Evolutionary conservation across 2,797 vertebrate genomes (phyloP).

Genomic region (Sebastes variabilis): DNA sequence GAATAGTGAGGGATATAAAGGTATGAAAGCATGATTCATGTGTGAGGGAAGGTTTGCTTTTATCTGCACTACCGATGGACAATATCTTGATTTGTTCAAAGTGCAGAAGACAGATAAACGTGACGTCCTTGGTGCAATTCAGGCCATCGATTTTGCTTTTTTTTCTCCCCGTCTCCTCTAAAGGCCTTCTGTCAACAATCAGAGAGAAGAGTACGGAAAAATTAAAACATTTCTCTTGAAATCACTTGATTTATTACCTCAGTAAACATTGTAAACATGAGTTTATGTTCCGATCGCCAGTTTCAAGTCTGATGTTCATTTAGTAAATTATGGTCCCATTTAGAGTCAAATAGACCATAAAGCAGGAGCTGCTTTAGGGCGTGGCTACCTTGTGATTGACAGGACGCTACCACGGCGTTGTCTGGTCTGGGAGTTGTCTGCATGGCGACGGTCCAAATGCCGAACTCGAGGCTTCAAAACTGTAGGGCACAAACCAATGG

Average conservation of each 20-base stretch:
- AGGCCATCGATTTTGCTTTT: background rate
- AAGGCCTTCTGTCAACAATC: too few relatives aligned
- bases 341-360: too few relatives aligned
- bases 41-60: background rate
- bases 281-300: rapidly evolving
- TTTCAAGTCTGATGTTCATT: too few relatives aligned
- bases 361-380: rapidly evolving
- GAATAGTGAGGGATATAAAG: background rate
- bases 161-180: too few relatives aligned
- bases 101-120: background rate
- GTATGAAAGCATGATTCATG: background rate
- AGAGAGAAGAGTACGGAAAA: rapidly evolving
- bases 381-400: too few relatives aligned
- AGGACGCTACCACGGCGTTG: too few relatives aligned
- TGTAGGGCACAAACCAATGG: rapidly evolving
- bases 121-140: background rate
- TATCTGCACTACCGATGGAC: background rate
- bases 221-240: too few relatives aligned
- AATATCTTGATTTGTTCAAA: background rate
- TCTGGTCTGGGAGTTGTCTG: too few relatives aligned
- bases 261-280: too few relatives aligned
- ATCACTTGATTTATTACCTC: too few relatives aligned
- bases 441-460: too few relatives aligned
- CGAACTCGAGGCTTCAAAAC: rapidly evolving
- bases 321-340: too few relatives aligned